Conservation (phyloP, 2,888 invertebrate genomes). For the Mythimna lalbum region DNA sequence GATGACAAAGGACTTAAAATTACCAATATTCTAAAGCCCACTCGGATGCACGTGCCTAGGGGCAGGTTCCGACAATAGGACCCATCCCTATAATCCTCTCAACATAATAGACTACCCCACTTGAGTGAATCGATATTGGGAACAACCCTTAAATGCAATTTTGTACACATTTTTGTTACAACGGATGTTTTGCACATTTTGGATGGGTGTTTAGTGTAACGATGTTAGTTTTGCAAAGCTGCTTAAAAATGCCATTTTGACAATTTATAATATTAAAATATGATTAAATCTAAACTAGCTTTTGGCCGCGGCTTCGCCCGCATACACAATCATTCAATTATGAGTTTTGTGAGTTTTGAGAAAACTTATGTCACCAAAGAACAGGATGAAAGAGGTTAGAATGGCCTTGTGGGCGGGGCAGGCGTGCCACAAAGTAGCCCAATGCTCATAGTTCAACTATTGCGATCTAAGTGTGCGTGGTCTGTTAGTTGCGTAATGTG, state of each 20-base stretch:
- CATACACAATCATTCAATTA: too few relatives aligned
- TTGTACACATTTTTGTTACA: conserved; percentile 36
- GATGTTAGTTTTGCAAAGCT: neutral
- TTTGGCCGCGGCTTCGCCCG: too few relatives aligned
- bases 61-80: conserved; percentile 62
- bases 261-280: neutral
- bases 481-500: too few relatives aligned
- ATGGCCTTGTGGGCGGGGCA: too few relatives aligned
- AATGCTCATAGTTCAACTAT: too few relatives aligned
- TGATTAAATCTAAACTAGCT: too few relatives aligned
- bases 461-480: too few relatives aligned
- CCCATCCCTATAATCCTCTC: conserved; percentile 65
- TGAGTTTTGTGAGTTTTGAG: too few relatives aligned
- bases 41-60: conserved; percentile 56
- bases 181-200: conserved; percentile 33
- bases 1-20: conserved; percentile 49
- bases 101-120: conserved; percentile 61
- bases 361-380: too few relatives aligned
- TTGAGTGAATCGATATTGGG: conserved; percentile 60
- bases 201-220: conserved; percentile 16
- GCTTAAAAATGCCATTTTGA: neutral
- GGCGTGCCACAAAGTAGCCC: too few relatives aligned
- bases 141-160: conserved; percentile 48
- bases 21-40: conserved; percentile 47
- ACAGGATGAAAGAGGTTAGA: too few relatives aligned